These are phyloP conservation scores for Tetanocera ferruginea DNA, from an alignment of 2,888 invertebrate species.

Conservation along the genomic window DNA sequence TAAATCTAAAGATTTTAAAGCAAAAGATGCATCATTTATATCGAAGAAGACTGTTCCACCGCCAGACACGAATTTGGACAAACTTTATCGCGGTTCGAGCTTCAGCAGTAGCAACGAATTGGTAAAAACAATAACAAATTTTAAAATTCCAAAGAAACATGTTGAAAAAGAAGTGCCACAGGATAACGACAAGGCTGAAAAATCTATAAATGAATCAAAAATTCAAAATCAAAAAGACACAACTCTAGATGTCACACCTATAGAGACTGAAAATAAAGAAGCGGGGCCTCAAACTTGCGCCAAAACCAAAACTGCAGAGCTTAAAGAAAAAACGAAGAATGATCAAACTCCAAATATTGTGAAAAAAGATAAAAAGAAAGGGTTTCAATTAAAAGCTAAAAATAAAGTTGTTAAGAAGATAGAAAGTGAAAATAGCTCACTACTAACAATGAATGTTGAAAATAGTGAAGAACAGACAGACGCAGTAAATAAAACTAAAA, in stretches of 20 bases:
- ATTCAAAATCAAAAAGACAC: neutral
- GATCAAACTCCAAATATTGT: constrained; percentile 22
- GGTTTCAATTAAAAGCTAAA: neutral
- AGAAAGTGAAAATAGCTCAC: neutral
- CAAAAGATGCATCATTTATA: neutral
- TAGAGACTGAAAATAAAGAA: neutral
- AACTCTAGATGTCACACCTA: neutral
- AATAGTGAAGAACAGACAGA: constrained; percentile 21
- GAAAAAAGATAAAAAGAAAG: constrained; percentile 24
- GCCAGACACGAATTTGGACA: constrained; percentile 57
- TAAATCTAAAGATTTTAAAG: neutral
- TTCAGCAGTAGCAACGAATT: constrained; percentile 40
- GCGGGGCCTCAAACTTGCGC: too few relatives aligned
- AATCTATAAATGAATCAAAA: constrained; percentile 1
- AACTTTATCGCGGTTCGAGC: constrained; percentile 59
- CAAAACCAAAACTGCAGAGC: too few relatives aligned
- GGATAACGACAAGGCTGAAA: constrained; percentile 19
- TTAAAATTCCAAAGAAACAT: constrained; percentile 64
- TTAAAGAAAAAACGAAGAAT: neutral
- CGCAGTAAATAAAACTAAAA: neutral
- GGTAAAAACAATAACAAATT: constrained; percentile 54
- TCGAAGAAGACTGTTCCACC: constrained; percentile 13
- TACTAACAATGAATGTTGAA: constrained; percentile 35
- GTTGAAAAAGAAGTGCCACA: constrained; percentile 19
- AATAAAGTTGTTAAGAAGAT: neutral